These are phyloP conservation scores for Mormyrus proboscirostris DNA, from an alignment of 2,797 vertebrate species.

Conservation along the genomic window DNA sequence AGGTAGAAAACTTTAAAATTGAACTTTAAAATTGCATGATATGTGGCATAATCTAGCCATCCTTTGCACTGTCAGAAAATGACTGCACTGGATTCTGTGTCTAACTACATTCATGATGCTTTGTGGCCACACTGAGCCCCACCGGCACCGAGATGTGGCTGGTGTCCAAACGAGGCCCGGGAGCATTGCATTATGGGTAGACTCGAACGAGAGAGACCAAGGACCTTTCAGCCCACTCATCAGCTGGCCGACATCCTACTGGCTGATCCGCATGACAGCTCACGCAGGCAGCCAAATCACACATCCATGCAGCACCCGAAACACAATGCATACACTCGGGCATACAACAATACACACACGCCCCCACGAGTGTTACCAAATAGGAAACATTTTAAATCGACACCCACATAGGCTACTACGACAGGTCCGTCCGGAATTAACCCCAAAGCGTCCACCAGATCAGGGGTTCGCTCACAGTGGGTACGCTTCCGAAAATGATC, in stretches of 20 bases:
- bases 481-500: background rate
- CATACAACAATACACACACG: background rate
- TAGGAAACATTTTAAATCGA: background rate
- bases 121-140: background rate
- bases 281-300: background rate
- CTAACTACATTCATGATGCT: background rate
- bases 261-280: background rate
- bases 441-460: background rate
- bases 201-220: background rate
- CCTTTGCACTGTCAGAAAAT: background rate
- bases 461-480: background rate
- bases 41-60: background rate
- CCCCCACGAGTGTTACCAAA: background rate
- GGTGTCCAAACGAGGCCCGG: background rate
- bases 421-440: constrained; percentile 5
- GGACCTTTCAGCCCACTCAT: background rate
- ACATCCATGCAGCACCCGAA: background rate
- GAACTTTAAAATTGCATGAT: background rate
- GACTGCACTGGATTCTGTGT: background rate
- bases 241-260: background rate
- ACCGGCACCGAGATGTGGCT: background rate
- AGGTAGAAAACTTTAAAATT: background rate
- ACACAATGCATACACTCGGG: background rate
- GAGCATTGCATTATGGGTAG: background rate
- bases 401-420: background rate